Evolutionary conservation across 2,888 invertebrate genomes (phyloP).

Genomic region (Notocelia uddmanniana): DNA sequence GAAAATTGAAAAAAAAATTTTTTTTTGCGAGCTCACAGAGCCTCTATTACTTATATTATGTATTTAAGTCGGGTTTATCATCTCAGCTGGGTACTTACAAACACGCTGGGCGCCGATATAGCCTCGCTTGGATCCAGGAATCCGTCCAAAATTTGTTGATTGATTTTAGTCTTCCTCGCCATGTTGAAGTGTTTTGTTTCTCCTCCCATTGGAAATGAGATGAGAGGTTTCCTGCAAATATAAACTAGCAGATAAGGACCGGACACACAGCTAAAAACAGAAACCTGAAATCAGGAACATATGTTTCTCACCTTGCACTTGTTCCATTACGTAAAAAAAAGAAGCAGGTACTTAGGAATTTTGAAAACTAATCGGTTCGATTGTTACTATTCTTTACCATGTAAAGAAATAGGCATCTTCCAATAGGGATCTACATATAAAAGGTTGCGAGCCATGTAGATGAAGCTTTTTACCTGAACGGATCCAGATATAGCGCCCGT

Average conservation of each 20-base stretch:
- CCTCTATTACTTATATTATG: no score
- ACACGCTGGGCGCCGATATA: conserved; percentile 75
- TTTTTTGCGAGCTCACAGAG: no score
- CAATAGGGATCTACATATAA: neutral
- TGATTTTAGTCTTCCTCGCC: conserved; percentile 73
- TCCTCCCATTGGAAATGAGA: conserved; percentile 78
- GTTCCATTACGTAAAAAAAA: no score
- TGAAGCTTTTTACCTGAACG: conserved; percentile 61
- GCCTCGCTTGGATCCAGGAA: conserved; percentile 70
- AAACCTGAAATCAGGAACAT: no score
- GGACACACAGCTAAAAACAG: no score
- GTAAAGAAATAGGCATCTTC: neutral
- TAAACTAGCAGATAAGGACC: neutral
- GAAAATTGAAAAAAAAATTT: no score
- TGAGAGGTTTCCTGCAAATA: conserved; percentile 70
- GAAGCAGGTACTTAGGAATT: no score
- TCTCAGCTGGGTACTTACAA: conserved; percentile 66
- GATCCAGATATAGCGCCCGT: conserved; percentile 73
- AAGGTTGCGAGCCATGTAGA: neutral
- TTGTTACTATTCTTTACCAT: no score
- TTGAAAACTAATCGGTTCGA: no score
- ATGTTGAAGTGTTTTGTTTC: conserved; percentile 69
- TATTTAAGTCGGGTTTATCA: no score
- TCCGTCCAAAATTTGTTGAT: conserved; percentile 79
- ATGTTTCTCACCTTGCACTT: no score